Base-by-base conservation (phyloP, 2,888 invertebrate species). In the Saturnia pavonia region DNA sequence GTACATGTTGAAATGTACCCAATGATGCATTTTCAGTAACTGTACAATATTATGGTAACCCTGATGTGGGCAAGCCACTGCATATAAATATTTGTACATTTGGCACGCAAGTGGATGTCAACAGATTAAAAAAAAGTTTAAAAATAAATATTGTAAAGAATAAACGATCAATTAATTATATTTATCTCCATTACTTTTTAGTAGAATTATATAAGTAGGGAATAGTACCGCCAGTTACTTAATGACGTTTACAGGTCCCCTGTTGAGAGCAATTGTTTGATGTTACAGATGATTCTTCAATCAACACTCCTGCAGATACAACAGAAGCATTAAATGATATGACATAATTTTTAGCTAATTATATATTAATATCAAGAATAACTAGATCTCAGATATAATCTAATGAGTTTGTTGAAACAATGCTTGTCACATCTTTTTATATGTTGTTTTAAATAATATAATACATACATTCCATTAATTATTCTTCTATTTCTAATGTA, bases 231-330 rank as follows among this genome's bases (percentile, higher is more conserved):
- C n/a, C n/a, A n/a, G n/a, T n/a, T n/a, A n/a, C n/a, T n/a, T n/a
- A n/a, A n/a, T 34, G 34, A 6, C 34, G 34, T 54, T 54, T 11
- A 22, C 22, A 54, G 8, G 22, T 48, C 48, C 1, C 16, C 19
- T 19, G 48, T 68, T 68, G 34, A 51, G 14, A 0, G n/a, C 40
- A 9, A 27, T 27, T 43, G 43, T n/a, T 16, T 66, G 68, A 73
- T 70, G 48, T 86, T 85, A 67, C 86, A 90, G 89, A 83, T 76
- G 77, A 79, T 68, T 70, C 80, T 11, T 80, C 86, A 70, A 76
- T 85, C 68, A 86, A 85, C 73, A 78, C 79, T 42, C 74, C 80
- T 0, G 82, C 77, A 70, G 80, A 80, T 43, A 67, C 72, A 9
- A 68, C 74, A 63, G 71, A 76, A 43, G 72, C 77, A 43, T 70